Evolutionary conservation across 2,113 vertebrate genomes (phyloP), one percentile per base, ranked within the genome.

Genomic region (Stigmatopora nigra): DNA sequence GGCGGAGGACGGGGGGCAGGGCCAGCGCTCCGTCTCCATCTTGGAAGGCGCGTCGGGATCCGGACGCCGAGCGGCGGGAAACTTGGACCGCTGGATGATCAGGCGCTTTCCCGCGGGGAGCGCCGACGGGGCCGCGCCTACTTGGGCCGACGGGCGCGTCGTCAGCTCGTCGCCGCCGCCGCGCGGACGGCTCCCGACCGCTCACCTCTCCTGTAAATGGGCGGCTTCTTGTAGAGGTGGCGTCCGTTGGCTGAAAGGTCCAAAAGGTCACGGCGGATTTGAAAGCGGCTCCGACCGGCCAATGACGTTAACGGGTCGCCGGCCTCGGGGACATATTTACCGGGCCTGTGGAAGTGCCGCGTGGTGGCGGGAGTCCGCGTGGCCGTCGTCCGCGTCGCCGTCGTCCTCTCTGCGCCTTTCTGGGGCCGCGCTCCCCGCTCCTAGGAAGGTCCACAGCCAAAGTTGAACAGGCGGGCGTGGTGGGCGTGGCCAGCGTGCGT

Each of bases 11-110:
- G 96, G 95, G 3, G 96, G 96, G 75, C 95, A 96, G 0, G 96
- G 96, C 95, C 95, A 98, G 76, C 91, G 93, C 64, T 97, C 94
- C 0, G 93, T 98, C 86, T 98, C 96, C 0, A 98, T 98, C 91
- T 94, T 97, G 72, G 95, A 96, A 0, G 94, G 95, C 70, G 89
- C 91, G 79, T 89, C 93, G 15, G 96, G 96, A 25, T 97, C 93
- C 0, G 95, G 96, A n/a, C 94, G 92, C 83, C 94, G 92, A 7
- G 95, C 95, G 0, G 95, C 94, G 0, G 95, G 96, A 69, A 98
- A 98, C 77, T 94, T 96, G 55, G 96, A 98, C 2, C 94, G 97
- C 49, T 97, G 93, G 0, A 98, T 96, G 88, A 98, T 97, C 82
- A 92, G 59, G 66, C 95, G 93, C 63, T 94, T 95, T 64, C 88